phyloP scores from a whole-genome alignment of 2,113 vertebrate genomes.

The Scophthalmus maximus region DNA sequence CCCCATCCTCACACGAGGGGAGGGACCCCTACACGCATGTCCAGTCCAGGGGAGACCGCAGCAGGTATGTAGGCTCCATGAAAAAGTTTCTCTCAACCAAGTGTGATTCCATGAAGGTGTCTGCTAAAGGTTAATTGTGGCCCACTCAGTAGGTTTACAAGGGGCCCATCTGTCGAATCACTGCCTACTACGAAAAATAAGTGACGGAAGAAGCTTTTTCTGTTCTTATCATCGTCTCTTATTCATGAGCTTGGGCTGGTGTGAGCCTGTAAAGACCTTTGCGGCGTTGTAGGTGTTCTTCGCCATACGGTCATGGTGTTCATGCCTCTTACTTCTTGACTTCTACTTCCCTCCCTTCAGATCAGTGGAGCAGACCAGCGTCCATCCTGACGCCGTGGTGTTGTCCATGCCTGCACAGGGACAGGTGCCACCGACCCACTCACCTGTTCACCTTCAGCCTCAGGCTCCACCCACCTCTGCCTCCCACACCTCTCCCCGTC shows the following conservation, averaged over 20 bases:
- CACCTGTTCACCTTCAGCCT: conserved; percentile 13
- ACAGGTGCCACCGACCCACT: conserved; percentile 31
- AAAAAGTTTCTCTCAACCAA: no score
- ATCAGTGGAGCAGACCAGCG: conserved; percentile 65
- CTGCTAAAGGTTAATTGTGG: no score
- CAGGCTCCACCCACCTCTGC: conserved; percentile 65
- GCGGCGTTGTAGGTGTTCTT: no score
- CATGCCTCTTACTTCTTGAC: background rate
- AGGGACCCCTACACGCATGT: conserved; percentile 56
- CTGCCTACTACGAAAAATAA: no score
- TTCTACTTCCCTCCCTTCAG: conserved; percentile 20
- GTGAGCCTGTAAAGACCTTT: no score
- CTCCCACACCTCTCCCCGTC: conserved; percentile 48
- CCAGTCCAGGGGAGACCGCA: conserved; percentile 28
- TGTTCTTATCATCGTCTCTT: background rate
- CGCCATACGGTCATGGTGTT: no score
- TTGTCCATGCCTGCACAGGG: conserved; percentile 58
- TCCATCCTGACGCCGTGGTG: conserved; percentile 40
- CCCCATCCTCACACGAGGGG: conserved; percentile 55
- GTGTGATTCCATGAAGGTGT: no score
- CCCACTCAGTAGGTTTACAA: no score
- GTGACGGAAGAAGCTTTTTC: no score
- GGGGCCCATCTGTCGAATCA: no score
- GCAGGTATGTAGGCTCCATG: conserved; percentile 53
- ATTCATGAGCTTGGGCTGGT: no score